Evolutionary conservation across 2,797 vertebrate genomes (phyloP), one percentile per base, ranked within the genome.

Genomic region (Coracias cyanogaster): DNA sequence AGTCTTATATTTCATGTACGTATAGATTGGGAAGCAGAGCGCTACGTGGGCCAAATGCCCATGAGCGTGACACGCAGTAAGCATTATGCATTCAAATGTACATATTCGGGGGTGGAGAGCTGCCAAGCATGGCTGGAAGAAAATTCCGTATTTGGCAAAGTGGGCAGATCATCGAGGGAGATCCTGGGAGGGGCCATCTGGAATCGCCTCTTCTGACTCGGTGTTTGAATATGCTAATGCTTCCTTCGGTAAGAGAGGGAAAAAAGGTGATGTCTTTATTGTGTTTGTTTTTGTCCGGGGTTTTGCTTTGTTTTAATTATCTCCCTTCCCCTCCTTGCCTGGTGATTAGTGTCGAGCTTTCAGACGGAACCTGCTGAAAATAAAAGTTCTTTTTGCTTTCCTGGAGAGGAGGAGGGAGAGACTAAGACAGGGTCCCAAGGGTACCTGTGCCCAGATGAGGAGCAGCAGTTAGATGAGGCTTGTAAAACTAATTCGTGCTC

Each of bases 101-200:
- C 73, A 41, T 90, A 86, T 93, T 94, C 89, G 62, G 60, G 85
- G 79, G 17, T 93, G 97, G 97, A 95, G 76, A 69, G 80, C 54
- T 90, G 97, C 97, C 97, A 98, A 86, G 92, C 87, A 6, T 13
- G 95, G 94, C 92, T 95, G 96, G 94, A 94, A 97, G 93, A 35
- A 25, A 61, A 92, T 88, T 62, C 91, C 55, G 65, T 66, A 1
- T 93, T 95, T 93, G 96, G 90, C 94, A 85, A 85, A 83, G 86
- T 66, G 86, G 89, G 74, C 91, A 93, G 60, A 93, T 51, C 78
- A 54, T 31, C 72, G 8, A 22, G 90, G 84, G 54, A 67, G 97
- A 86, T 45, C 60, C 85, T 80, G 95, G 97, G 89, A 96, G 92
- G 92, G 94, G 89, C 78, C 61, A 17, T 45, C 43, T 52, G 39